A percentile compares a stretch with the other conserved stretches of the same genome.
Conservation (phyloP, 2,113 vertebrate species). For the Ptilonorhynchus violaceus region DNA sequence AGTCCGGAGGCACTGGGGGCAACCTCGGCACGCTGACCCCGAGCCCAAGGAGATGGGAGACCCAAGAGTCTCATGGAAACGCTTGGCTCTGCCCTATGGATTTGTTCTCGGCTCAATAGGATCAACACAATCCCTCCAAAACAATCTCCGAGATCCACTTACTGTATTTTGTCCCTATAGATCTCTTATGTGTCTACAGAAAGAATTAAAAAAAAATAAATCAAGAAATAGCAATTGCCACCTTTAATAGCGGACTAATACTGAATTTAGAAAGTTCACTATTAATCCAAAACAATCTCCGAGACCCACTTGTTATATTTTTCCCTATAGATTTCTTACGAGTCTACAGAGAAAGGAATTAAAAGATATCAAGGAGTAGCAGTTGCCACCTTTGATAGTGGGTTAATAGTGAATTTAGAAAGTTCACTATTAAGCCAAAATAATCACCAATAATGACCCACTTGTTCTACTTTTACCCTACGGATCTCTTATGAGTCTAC, state of each 20-base stretch:
- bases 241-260: not conserved
- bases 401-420: not conserved
- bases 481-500: not conserved
- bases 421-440: not conserved
- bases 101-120: not conserved
- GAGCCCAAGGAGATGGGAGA: fast-evolving
- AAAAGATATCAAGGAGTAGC: not conserved
- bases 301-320: not conserved
- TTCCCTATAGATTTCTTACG: not conserved
- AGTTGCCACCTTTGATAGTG: not conserved
- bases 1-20: not conserved
- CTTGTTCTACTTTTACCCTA: not conserved
- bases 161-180: not conserved
- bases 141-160: too few relatives aligned
- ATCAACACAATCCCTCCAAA: not conserved
- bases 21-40: fast-evolving
- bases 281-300: too few relatives aligned
- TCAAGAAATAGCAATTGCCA: not conserved
- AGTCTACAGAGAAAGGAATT: not conserved
- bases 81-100: not conserved
- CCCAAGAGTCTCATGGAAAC: fast-evolving
- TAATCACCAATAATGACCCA: too few relatives aligned
- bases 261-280: not conserved
- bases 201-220: not conserved
- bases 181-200: not conserved